Conservation (phyloP, 2,797 vertebrate species). For the Diplodus sargus region DNA sequence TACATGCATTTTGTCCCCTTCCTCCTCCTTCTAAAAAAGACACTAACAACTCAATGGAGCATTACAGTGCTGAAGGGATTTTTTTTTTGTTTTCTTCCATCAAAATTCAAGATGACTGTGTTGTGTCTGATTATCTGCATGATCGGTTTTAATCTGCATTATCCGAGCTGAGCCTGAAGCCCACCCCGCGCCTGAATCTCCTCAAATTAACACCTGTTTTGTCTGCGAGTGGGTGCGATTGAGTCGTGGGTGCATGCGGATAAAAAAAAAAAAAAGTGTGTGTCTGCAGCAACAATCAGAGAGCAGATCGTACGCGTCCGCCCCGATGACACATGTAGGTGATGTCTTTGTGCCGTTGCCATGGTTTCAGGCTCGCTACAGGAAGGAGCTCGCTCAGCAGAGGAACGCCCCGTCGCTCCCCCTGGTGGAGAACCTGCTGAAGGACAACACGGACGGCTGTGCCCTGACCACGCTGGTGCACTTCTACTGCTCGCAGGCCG, state of each 20-base stretch:
- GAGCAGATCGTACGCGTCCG: constrained; percentile 5
- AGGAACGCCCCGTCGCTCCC: constrained; percentile 89
- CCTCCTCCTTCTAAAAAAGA: neutral
- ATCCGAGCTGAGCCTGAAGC: constrained; percentile 46
- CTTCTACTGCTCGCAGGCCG: constrained; percentile 93
- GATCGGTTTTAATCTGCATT: constrained; percentile 41
- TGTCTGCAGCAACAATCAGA: constrained; percentile 31
- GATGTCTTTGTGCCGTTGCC: constrained; percentile 70
- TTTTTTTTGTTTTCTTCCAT: constrained; percentile 8
- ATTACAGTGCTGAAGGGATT: neutral
- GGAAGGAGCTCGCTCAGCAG: constrained; percentile 89
- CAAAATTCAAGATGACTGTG: neutral
- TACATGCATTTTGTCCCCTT: constrained; percentile 12
- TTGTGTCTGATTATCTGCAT: constrained; percentile 55
- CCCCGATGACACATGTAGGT: constrained; percentile 51
- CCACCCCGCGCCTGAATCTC: constrained; percentile 43
- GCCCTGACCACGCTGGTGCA: constrained; percentile 94
- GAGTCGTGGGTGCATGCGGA: constrained; percentile 36
- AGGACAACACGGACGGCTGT: constrained; percentile 95
- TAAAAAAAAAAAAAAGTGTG: constrained; percentile 1
- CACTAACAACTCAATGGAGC: constrained; percentile 10
- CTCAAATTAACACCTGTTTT: constrained; percentile 42
- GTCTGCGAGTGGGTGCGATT: constrained; percentile 22
- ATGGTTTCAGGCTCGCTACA: constrained; percentile 90
- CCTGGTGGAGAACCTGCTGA: constrained; percentile 93